Base-by-base conservation (phyloP, 2,113 vertebrate species). In the Heliornis fulica region DNA sequence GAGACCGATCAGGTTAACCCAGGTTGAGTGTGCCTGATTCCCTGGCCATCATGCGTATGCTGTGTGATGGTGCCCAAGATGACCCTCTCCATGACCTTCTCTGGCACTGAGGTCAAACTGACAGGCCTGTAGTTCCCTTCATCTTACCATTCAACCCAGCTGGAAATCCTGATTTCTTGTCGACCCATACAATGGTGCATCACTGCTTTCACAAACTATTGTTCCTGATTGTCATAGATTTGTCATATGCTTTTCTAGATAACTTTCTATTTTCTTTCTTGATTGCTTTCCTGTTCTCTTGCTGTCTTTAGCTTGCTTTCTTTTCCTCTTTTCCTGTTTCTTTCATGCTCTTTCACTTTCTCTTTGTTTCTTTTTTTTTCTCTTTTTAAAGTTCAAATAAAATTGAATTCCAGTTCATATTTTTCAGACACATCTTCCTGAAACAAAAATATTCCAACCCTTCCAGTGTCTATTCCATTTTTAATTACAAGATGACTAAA, bases 61-160 rank as follows among this genome's bases (percentile, higher is more conserved):
- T n/a, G n/a, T n/a, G n/a, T n/a, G n/a, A n/a, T n/a, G n/a, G n/a
- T n/a, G n/a, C n/a, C n/a, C n/a, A n/a, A n/a, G n/a, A n/a, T n/a
- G n/a, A n/a, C n/a, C n/a, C n/a, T n/a, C n/a, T n/a, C n/a, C n/a
- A n/a, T n/a, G n/a, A n/a, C n/a, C n/a, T n/a, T n/a, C n/a, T n/a
- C n/a, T n/a, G n/a, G n/a, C n/a, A n/a, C n/a, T n/a, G n/a, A n/a
- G n/a, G n/a, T n/a, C n/a, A n/a, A n/a, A n/a, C n/a, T n/a, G n/a
- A n/a, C n/a, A n/a, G n/a, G n/a, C n/a, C n/a, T n/a, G n/a, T n/a
- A n/a, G n/a, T n/a, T n/a, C n/a, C n/a, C n/a, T 22, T 83, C 3
- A 32, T 34, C 9, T 63, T 68, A 26, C 1, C 20, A 51, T 48
- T 40, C 29, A 45, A 2, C 19, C 43, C 59, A 1, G 1, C 1